Conservation (phyloP, 2,113 vertebrate species). For the Bufo bufo region DNA sequence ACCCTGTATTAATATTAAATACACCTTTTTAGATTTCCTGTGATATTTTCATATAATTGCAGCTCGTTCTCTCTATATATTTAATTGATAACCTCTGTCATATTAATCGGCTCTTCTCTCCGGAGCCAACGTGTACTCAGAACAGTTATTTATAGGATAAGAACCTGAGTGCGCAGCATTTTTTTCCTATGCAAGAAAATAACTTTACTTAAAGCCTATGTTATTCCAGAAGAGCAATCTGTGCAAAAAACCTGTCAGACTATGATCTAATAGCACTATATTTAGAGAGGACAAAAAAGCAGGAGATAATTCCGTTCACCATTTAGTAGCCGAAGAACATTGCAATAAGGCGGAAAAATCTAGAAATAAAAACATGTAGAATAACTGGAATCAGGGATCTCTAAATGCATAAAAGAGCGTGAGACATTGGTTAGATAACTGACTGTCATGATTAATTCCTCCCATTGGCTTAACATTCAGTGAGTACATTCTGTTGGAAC, state of each 20-base stretch:
- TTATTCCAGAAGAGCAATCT: slow-evolving; percentile 41
- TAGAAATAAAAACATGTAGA: not conserved
- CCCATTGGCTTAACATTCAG: too few relatives aligned
- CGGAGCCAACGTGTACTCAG: not conserved
- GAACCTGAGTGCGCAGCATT: not conserved
- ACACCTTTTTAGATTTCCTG: not conserved
- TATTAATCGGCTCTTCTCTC: not conserved
- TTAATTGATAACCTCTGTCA: not conserved
- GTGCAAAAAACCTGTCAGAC: slow-evolving; percentile 40
- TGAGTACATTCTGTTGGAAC: too few relatives aligned
- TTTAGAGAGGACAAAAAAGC: not conserved
- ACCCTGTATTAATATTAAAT: too few relatives aligned
- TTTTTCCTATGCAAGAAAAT: slow-evolving; percentile 9
- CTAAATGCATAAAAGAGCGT: too few relatives aligned
- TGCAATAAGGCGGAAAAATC: not conserved
- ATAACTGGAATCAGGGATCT: too few relatives aligned
- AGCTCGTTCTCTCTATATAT: not conserved
- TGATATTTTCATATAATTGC: not conserved
- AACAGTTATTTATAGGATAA: not conserved
- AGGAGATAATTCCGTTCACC: not conserved
- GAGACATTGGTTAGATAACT: too few relatives aligned
- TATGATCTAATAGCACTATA: slow-evolving; percentile 1
- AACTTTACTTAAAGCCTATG: slow-evolving; percentile 10
- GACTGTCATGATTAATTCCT: too few relatives aligned
- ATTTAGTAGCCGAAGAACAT: not conserved